Evolutionary conservation across 1,140 invertebrate genomes (phyloP).

Genomic region (Zophobas morio): DNA sequence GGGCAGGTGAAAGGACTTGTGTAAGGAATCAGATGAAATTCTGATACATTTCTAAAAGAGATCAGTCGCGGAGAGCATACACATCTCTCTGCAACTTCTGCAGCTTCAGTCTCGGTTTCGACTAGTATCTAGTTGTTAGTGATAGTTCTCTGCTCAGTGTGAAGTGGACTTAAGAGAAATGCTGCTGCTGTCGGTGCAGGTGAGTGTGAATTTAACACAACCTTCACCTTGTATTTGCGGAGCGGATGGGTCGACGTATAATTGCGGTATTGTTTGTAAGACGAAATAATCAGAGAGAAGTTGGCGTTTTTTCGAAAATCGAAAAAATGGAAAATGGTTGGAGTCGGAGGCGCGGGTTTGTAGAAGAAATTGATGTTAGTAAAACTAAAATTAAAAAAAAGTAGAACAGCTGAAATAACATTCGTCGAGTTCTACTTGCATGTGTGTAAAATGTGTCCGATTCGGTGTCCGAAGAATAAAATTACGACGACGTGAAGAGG

Average conservation of each 20-base stretch:
- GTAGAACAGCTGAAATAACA: too few species aligned
- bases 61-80: constrained; percentile 56
- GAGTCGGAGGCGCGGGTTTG: not conserved
- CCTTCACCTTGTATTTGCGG: constrained; percentile 47
- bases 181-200: constrained; percentile 48
- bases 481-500: too few species aligned
- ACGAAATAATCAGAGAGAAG: not conserved
- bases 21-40: constrained; percentile 58
- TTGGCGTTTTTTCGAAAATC: not conserved
- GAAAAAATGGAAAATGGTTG: not conserved
- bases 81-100: constrained; percentile 47
- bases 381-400: too few species aligned
- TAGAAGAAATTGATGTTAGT: too few species aligned
- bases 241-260: not conserved
- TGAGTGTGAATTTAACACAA: constrained; percentile 46
- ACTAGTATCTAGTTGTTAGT: constrained; percentile 49
- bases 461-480: too few species aligned
- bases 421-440: too few species aligned
- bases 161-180: constrained; percentile 48
- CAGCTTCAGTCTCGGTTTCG: constrained; percentile 23
- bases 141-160: constrained; percentile 53
- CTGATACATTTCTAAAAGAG: constrained; percentile 62
- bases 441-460: too few species aligned
- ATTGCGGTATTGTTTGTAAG: constrained; percentile 1
- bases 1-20: constrained; percentile 62